Conservation (phyloP, 2,888 invertebrate species). For the Lepidonotus clava region DNA sequence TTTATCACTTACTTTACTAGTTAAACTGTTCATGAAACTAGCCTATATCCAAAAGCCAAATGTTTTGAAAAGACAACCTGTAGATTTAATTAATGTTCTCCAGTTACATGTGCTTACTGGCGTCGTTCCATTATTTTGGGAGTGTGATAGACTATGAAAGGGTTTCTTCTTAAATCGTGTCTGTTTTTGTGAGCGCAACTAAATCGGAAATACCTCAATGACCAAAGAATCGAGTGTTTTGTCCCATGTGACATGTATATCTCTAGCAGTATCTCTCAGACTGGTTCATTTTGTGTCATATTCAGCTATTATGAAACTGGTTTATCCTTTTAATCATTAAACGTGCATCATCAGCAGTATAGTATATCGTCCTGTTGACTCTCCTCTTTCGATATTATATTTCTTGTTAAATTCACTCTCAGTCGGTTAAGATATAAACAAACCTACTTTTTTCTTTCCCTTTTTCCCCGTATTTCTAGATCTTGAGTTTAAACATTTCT, state of each 20-base stretch:
- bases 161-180: conserved; percentile 9
- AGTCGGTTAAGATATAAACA: too few species aligned
- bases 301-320: too few species aligned
- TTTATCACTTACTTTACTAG: too few species aligned
- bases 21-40: too few species aligned
- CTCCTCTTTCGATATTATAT: too few species aligned
- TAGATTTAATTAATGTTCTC: background rate
- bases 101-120: background rate
- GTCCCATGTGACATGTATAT: conserved; percentile 8
- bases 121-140: background rate
- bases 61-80: background rate
- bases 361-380: too few species aligned
- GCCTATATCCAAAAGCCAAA: background rate
- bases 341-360: too few species aligned
- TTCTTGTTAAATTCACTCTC: too few species aligned
- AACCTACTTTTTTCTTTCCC: background rate
- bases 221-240: conserved; percentile 46
- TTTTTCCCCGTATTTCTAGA: background rate
- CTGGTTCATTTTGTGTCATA: too few species aligned
- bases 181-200: conserved; percentile 27
- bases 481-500: conserved; percentile 4
- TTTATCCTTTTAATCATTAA: too few species aligned
- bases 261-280: too few species aligned
- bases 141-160: background rate
- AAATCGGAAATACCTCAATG: conserved; percentile 45